These are phyloP conservation scores for Palythoa caribaeorum DNA, from an alignment of 92 coral and sea anemone species.

Conservation along the genomic window DNA sequence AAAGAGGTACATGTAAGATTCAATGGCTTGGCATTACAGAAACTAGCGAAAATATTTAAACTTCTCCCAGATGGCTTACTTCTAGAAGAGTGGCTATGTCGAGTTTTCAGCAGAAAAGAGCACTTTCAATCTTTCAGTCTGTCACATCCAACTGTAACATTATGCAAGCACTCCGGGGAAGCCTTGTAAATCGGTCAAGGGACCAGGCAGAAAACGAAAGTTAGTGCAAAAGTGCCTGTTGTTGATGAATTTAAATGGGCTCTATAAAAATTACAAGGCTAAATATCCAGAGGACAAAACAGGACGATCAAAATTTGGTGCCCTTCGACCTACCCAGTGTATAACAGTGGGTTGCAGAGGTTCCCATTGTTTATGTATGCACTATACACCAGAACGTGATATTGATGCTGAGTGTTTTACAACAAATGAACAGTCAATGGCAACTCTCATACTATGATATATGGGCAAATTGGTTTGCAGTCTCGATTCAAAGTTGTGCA, in stretches of 20 bases:
- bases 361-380: background rate
- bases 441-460: slow-evolving; percentile 21
- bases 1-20: too few relatives aligned
- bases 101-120: too few relatives aligned
- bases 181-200: slow-evolving; percentile 17
- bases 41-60: too few relatives aligned
- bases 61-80: too few relatives aligned
- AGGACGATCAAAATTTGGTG: slow-evolving; percentile 2
- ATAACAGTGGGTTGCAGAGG: slow-evolving; percentile 19
- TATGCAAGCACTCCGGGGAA: background rate
- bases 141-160: too few relatives aligned
- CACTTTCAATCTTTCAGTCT: too few relatives aligned
- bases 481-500: slow-evolving; percentile 21
- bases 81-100: too few relatives aligned
- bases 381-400: slow-evolving; percentile 19
- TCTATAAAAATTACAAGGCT: background rate
- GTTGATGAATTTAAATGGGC: slow-evolving; percentile 13
- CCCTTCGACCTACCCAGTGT: slow-evolving; percentile 19
- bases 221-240: slow-evolving; percentile 14
- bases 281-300: background rate
- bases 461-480: background rate
- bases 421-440: slow-evolving; percentile 21
- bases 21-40: too few relatives aligned
- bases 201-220: slow-evolving; percentile 1
- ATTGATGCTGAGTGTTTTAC: slow-evolving; percentile 29